Conservation (phyloP, 2,113 vertebrate species). For the Theristicus caerulescens region DNA sequence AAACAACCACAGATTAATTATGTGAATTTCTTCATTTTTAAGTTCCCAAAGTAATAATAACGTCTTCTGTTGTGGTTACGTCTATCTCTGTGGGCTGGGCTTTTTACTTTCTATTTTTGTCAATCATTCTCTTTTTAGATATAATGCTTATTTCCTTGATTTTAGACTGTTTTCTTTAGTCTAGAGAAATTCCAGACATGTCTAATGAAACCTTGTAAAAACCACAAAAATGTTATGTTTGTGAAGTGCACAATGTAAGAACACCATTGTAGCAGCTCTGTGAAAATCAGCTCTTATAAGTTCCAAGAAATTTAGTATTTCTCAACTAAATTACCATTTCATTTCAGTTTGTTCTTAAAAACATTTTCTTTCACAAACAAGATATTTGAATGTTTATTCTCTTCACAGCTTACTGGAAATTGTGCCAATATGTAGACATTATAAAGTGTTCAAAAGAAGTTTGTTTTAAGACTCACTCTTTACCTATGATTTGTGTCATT, state of each 20-base stretch:
- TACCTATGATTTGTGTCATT: not conserved
- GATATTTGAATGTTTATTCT: not conserved
- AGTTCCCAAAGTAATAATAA: not conserved
- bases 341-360: not conserved
- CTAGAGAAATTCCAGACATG: not conserved
- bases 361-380: not conserved
- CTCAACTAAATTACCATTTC: not conserved
- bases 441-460: not conserved
- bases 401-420: not conserved
- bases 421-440: not conserved
- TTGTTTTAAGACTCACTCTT: not conserved
- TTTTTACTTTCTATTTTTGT: not conserved
- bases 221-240: not conserved
- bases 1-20: no score
- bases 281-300: not conserved
- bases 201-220: not conserved
- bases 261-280: not conserved
- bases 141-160: not conserved
- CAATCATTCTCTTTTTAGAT: not conserved
- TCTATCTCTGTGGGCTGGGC: accelerated
- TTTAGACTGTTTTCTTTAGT: not conserved
- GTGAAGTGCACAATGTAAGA: not conserved
- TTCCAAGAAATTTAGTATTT: not conserved
- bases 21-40: not conserved
- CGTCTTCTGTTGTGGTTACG: not conserved